Evolutionary conservation across 2,888 invertebrate species (phyloP).

Genomic region (Hirtodrosophila alboralis): DNA sequence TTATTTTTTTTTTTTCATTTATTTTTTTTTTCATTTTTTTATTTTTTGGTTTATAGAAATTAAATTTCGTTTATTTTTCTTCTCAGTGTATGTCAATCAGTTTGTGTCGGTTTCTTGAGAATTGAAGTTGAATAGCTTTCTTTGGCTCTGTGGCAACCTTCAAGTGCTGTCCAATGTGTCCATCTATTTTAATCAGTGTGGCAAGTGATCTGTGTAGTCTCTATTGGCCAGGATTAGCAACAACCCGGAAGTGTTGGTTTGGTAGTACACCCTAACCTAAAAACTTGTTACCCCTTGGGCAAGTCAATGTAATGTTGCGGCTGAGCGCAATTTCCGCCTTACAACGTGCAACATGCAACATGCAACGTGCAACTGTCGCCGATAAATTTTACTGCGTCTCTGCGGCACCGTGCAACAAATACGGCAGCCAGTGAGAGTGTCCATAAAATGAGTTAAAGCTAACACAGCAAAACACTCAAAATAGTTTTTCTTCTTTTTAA

Average conservation of each 20-base stretch:
- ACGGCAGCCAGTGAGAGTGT: constrained; percentile 17
- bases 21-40: too few relatives aligned
- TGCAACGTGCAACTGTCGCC: constrained; percentile 69
- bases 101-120: constrained; percentile 12
- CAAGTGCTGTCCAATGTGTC: constrained; percentile 44
- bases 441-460: constrained; percentile 53
- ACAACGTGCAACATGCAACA: constrained; percentile 42
- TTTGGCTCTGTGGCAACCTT: constrained; percentile 29
- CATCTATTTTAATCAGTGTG: constrained; percentile 36
- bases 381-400: constrained; percentile 69
- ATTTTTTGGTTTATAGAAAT: too few relatives aligned
- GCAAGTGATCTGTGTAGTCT: constrained; percentile 41
- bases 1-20: too few relatives aligned
- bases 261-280: constrained; percentile 8
- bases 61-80: too few relatives aligned
- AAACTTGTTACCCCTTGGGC: background rate
- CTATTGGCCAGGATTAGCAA: constrained; percentile 67
- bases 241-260: constrained; percentile 73
- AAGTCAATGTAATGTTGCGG: constrained; percentile 43
- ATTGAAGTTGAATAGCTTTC: constrained; percentile 31
- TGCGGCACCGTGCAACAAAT: constrained; percentile 18
- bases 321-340: constrained; percentile 71
- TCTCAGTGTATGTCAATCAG: constrained; percentile 4
- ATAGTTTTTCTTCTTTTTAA: constrained; percentile 53
- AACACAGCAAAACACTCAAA: constrained; percentile 42